A percentile compares a stretch with the other conserved stretches of the same genome.
Conservation (phyloP, 2,888 invertebrate species). For the Troglohyphantes excavatus region DNA sequence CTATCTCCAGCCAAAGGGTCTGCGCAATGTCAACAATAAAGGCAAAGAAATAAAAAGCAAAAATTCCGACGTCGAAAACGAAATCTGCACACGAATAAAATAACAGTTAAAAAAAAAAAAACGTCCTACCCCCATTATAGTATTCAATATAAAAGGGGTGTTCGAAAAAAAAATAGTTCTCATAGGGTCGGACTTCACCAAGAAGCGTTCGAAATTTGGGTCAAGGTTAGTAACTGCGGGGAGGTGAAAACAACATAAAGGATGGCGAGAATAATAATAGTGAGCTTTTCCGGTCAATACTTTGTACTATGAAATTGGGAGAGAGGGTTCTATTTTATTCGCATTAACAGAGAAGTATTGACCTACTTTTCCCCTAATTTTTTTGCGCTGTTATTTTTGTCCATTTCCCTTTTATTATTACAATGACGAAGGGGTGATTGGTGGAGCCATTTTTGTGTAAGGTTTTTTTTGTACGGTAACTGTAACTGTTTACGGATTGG, state of each 20-base stretch:
- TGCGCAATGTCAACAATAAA: constrained; percentile 25
- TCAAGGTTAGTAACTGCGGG: constrained; percentile 69
- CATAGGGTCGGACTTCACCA: constrained; percentile 31
- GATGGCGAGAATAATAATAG: constrained; percentile 66
- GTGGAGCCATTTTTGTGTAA: constrained; percentile 3
- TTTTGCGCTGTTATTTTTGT: constrained; percentile 57
- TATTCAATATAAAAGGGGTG: constrained; percentile 33
- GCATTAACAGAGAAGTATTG: constrained; percentile 68
- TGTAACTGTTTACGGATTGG: constrained; percentile 1
- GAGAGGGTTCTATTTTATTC: constrained; percentile 58
- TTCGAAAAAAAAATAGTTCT: constrained; percentile 40
- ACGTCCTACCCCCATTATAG: constrained; percentile 44
- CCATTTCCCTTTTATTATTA: constrained; percentile 54
- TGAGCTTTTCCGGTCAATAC: constrained; percentile 75
- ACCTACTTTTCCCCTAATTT: constrained; percentile 62
- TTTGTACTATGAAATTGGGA: constrained; percentile 63
- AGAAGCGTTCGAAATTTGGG: constrained; percentile 70
- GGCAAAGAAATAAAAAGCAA: constrained; percentile 56
- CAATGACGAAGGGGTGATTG: constrained; percentile 50
- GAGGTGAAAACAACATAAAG: constrained; percentile 61
- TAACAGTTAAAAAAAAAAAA: constrained; percentile 29
- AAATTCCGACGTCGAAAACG: constrained; percentile 60
- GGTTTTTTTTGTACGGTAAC: background rate
- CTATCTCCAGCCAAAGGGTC: background rate
- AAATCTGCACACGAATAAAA: constrained; percentile 42